phyloP scores from a whole-genome alignment of 2,113 vertebrate genomes.

The Prunella fulvescens region DNA sequence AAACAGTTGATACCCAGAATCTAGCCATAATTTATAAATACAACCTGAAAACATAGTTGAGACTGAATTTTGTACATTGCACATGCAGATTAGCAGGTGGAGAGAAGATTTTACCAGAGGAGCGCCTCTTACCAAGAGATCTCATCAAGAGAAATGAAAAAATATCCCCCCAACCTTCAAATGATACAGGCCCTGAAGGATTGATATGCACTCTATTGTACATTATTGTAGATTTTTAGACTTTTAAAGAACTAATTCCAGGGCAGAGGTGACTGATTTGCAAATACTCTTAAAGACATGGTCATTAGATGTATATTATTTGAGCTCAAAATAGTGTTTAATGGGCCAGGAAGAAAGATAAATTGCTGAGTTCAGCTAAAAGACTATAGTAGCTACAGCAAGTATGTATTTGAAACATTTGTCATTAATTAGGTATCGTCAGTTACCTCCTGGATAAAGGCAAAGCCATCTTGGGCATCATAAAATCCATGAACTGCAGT shows the following conservation, averaged over 20 bases:
- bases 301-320: constrained; percentile 3
- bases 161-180: neutral
- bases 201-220: neutral
- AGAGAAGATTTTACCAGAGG: neutral
- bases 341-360: constrained; percentile 14
- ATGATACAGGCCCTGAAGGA: neutral
- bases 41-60: neutral
- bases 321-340: constrained; percentile 32
- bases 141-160: neutral
- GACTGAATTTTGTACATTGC: neutral
- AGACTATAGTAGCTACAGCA: neutral
- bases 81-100: neutral
- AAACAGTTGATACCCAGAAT: neutral
- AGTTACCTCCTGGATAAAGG: constrained; percentile 31
- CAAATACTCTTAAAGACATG: neutral
- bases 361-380: constrained; percentile 8
- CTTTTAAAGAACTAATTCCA: neutral
- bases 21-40: neutral
- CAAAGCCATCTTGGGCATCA: neutral
- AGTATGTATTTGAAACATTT: constrained; percentile 12
- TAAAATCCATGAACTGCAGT: constrained; percentile 24
- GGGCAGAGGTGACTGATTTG: constrained; percentile 6
- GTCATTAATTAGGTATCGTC: constrained; percentile 18
- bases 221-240: neutral
- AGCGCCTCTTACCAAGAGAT: neutral